Percentiles rank a stretch among this genome's conserved stretches.
These are phyloP conservation scores for Tetrao urogallus DNA, from an alignment of 2,113 vertebrate genomes.

Conservation along the genomic window DNA sequence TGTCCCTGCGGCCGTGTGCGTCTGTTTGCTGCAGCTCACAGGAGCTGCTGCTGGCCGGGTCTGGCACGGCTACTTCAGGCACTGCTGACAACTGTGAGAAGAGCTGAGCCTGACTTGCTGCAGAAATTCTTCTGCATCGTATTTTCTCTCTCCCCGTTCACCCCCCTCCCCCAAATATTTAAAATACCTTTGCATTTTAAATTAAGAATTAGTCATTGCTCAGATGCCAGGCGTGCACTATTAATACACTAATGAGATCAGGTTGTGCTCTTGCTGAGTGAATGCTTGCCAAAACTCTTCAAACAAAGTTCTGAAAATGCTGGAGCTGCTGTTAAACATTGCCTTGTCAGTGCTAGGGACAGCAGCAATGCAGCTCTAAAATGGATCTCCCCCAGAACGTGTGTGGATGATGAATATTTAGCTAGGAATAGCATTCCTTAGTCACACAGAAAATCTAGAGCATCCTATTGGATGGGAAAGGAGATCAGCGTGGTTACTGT, in stretches of 20 bases:
- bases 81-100: neutral
- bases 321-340: neutral
- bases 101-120: neutral
- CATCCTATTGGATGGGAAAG: neutral
- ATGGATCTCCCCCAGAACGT: fast-evolving
- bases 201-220: slow-evolving; percentile 26
- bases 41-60: neutral
- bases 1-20: neutral
- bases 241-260: slow-evolving; percentile 57
- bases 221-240: slow-evolving; percentile 25
- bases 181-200: slow-evolving; percentile 57
- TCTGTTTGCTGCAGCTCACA: too few relatives aligned
- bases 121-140: neutral
- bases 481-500: fast-evolving
- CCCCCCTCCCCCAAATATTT: slow-evolving; percentile 27
- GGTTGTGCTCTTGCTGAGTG: neutral
- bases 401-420: neutral
- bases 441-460: neutral
- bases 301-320: slow-evolving; percentile 23
- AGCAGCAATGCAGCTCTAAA: fast-evolving
- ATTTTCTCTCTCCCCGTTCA: neutral
- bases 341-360: neutral
- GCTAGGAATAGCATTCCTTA: neutral
- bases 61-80: neutral
- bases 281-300: slow-evolving; percentile 40